Conservation (phyloP, 2,888 invertebrate genomes). For the Ophion obscuratus region DNA sequence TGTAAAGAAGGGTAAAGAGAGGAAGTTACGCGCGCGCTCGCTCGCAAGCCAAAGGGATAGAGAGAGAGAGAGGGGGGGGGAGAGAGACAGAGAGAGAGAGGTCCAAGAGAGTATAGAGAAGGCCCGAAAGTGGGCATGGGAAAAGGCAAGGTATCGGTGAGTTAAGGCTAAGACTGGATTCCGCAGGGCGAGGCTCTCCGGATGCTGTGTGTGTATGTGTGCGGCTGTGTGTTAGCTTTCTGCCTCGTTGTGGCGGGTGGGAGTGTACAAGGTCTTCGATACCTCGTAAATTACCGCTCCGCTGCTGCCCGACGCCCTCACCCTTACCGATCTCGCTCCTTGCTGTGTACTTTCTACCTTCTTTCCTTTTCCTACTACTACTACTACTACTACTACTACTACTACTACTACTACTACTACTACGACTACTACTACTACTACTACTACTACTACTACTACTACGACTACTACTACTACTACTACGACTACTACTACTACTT, state of each 20-base stretch:
- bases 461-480: too few relatives aligned
- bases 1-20: conserved; percentile 64
- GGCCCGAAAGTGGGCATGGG: conserved; percentile 78
- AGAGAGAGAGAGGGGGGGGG: conserved; percentile 27
- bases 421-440: neutral
- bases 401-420: conserved; percentile 24
- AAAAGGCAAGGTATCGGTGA: conserved; percentile 76
- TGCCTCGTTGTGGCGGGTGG: conserved; percentile 80
- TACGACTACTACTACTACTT: too few relatives aligned
- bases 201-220: conserved; percentile 12
- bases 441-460: too few relatives aligned
- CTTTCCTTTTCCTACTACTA: conserved; percentile 19
- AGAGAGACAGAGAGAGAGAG: conserved; percentile 18
- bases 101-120: conserved; percentile 58
- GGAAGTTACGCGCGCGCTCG: conserved; percentile 54
- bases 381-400: conserved; percentile 29
- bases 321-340: conserved; percentile 60
- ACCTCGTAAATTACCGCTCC: conserved; percentile 83
- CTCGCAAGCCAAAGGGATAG: conserved; percentile 9
- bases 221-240: conserved; percentile 16
- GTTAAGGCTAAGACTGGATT: conserved; percentile 80
- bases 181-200: conserved; percentile 78
- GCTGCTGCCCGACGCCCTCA: conserved; percentile 71
- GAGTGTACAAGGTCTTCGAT: conserved; percentile 84
- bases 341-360: conserved; percentile 69